phyloP scores from a whole-genome alignment of 2,113 vertebrate genomes.

The Tupaia chinensis region DNA sequence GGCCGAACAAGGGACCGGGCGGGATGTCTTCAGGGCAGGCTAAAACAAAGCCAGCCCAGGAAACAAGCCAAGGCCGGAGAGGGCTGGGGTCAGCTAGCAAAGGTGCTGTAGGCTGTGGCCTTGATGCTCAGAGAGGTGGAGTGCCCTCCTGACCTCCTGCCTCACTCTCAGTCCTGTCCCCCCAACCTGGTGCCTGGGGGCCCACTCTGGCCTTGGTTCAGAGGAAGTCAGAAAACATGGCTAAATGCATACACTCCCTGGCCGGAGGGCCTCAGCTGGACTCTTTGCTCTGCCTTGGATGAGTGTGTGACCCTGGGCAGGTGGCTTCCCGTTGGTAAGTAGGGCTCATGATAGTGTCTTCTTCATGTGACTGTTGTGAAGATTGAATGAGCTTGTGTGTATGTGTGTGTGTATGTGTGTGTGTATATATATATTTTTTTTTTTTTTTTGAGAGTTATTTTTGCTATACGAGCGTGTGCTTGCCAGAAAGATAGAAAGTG shows the following conservation, averaged over 20 bases:
- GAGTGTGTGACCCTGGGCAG: neutral
- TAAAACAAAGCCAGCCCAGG: neutral
- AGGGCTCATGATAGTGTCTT: neutral
- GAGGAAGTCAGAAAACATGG: neutral
- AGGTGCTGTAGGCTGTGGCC: neutral
- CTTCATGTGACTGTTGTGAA: neutral
- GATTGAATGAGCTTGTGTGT: neutral
- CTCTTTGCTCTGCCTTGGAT: rapidly evolving
- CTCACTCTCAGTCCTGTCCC: neutral
- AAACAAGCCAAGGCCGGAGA: neutral
- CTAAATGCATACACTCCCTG: rapidly evolving
- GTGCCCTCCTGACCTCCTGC: neutral
- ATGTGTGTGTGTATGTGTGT: too few species aligned
- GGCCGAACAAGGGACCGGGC: rapidly evolving
- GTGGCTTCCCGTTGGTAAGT: neutral
- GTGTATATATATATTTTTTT: too few species aligned
- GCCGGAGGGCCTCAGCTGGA: neutral
- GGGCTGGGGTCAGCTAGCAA: neutral
- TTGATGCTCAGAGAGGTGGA: rapidly evolving
- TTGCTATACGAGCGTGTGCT: too few species aligned
- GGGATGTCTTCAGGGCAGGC: neutral
- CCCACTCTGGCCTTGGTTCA: neutral
- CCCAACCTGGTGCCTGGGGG: neutral
- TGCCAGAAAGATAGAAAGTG: too few species aligned
- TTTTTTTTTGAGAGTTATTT: too few species aligned